phyloP scores from a whole-genome alignment of 2,888 invertebrate genomes.

The Mythimna vitellina region DNA sequence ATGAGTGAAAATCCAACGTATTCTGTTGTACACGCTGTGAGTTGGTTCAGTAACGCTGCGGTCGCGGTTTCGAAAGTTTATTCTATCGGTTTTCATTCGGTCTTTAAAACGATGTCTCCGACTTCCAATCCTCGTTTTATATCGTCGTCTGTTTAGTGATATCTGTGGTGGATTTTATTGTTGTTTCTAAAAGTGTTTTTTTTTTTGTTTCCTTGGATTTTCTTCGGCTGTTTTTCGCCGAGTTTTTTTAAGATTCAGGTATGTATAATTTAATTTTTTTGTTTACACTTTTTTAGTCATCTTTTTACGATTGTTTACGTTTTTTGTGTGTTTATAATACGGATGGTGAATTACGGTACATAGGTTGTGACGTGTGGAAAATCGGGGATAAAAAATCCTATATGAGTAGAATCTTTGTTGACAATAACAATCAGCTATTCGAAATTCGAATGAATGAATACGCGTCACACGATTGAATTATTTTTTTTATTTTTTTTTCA shows the following conservation, averaged over 20 bases:
- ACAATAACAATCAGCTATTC: neutral
- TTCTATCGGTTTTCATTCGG: constrained; percentile 54
- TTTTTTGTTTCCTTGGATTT: constrained; percentile 58
- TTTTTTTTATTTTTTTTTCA: neutral
- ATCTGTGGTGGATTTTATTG: constrained; percentile 64
- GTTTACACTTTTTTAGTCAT: constrained; percentile 7
- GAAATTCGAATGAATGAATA: neutral
- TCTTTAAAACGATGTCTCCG: constrained; percentile 63
- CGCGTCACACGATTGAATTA: too few species aligned
- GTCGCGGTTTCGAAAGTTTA: constrained; percentile 67
- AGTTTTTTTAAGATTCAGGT: constrained; percentile 60
- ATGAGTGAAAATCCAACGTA: constrained; percentile 78
- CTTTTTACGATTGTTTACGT: constrained; percentile 34
- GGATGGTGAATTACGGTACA: too few species aligned
- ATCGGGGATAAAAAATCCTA: too few species aligned
- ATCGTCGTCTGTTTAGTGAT: constrained; percentile 62
- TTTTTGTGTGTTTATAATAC: constrained; percentile 4
- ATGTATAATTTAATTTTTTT: constrained; percentile 30
- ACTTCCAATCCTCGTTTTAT: constrained; percentile 54
- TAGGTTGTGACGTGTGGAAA: too few species aligned
- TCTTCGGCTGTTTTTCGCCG: constrained; percentile 34
- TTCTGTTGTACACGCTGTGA: constrained; percentile 61
- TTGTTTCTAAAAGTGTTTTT: constrained; percentile 57
- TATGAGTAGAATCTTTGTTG: too few species aligned
- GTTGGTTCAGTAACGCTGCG: constrained; percentile 63